Base-by-base conservation (phyloP, 2,888 invertebrate species). In the Neria commutata region DNA sequence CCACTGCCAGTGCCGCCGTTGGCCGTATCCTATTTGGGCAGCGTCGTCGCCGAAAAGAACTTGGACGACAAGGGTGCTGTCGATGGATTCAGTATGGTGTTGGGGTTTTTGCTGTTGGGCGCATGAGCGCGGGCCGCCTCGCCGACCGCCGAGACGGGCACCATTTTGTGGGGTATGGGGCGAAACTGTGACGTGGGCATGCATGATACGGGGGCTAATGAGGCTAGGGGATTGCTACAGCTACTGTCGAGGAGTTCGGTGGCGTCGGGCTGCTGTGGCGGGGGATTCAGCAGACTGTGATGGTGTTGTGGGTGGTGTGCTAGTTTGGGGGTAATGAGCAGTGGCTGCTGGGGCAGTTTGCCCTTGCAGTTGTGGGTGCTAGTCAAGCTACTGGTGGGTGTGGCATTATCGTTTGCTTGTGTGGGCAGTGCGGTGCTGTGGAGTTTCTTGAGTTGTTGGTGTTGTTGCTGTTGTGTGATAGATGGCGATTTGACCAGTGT, bases 101-200 rank as follows among this genome's bases (percentile, higher is more conserved):
- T 62, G 19, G 46, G 34, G 23, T 11, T 4, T 24, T 47, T 45
- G 33, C 17, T 29, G 58, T 46, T 47, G 37, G 53, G 42, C 45
- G 26, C 21, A 24, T 11, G 24, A 8, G 23, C 40, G 11, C 46
- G 55, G 5, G n/a, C n/a, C n/a, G n/a, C n/a, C n/a, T n/a, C 54
- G 19, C 60, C 63, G 45, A 60, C 76, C 45, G 67, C 66, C 56
- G 70, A 66, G 61, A 68, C 67, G 62, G 78, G 72, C 69, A 79
- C 80, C 65, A 79, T 79, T 71, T 81, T 81, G 66, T 81, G 81
- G 63, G 81, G 81, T 64, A 82, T 82, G 71, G 82, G 82, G 64
- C 82, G 82, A 77, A 82, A 82, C 71, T 82, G 82, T 73, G 81
- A 82, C 62, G 78, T 77, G 65, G 80, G 78, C 79, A 81, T 80